Percentiles rank a stretch among this genome's conserved stretches.
phyloP scores from a whole-genome alignment of 1,140 invertebrate genomes.

The Trichogramma pretiosum region DNA sequence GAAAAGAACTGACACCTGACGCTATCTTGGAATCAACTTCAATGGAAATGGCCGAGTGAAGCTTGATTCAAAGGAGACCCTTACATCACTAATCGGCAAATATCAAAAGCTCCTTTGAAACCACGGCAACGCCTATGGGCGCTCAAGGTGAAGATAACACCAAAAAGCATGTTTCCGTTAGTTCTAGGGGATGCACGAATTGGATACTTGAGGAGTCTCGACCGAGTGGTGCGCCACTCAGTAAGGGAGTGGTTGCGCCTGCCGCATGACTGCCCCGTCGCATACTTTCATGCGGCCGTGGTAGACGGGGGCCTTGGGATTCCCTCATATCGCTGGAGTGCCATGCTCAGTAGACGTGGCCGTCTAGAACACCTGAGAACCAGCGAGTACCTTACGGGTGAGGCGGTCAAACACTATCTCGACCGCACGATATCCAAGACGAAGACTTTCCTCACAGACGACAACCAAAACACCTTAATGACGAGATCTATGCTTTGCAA shows the following conservation, averaged over 20 bases:
- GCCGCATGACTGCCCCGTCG: constrained; percentile 11
- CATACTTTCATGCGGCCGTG: constrained; percentile 10
- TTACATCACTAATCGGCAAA: background rate
- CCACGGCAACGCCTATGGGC: background rate
- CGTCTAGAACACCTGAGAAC: background rate
- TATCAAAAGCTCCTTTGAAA: background rate
- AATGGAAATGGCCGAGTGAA: background rate
- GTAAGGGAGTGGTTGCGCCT: constrained; percentile 10
- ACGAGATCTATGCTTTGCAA: background rate
- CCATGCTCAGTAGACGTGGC: background rate
- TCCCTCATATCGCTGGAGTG: background rate
- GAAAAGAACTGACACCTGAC: background rate
- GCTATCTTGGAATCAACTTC: background rate
- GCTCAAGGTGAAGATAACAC: background rate
- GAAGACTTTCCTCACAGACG: background rate
- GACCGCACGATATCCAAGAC: background rate
- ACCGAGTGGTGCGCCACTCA: background rate
- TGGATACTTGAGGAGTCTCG: background rate
- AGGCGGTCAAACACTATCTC: background rate
- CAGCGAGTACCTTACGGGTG: too few species aligned
- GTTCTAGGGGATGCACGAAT: background rate
- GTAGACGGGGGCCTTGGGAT: constrained; percentile 10
- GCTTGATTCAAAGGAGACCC: constrained; percentile 5
- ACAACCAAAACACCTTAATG: background rate
- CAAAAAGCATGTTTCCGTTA: background rate